These are phyloP conservation scores for Myiopsitta monachus DNA, from an alignment of 2,113 vertebrate genomes.

Conservation along the genomic window DNA sequence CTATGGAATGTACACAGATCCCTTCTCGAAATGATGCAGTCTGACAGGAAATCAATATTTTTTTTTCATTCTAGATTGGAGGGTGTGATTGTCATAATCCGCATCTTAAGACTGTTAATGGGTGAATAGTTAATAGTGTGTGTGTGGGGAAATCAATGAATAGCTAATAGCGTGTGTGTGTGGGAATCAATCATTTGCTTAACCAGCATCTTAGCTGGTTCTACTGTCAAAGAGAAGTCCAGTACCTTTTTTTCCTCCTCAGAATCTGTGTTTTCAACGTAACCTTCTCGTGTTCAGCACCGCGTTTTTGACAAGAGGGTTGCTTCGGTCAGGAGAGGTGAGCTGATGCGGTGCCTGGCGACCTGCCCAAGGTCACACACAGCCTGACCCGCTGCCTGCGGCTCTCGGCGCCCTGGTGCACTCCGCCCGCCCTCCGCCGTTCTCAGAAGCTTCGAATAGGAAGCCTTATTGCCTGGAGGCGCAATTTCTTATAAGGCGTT, in stretches of 20 bases:
- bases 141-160: not conserved
- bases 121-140: slow-evolving; percentile 51
- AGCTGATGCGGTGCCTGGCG: not conserved
- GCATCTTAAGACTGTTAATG: slow-evolving; percentile 76
- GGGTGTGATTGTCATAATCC: slow-evolving; percentile 83
- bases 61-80: slow-evolving; percentile 82
- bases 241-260: not conserved
- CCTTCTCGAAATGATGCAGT: slow-evolving; percentile 82
- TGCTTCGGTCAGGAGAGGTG: not conserved
- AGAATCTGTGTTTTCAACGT: not conserved
- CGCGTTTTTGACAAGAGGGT: not conserved
- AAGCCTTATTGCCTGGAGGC: not conserved
- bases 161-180: not conserved
- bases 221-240: not conserved
- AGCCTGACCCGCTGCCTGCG: not conserved
- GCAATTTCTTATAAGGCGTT: not conserved
- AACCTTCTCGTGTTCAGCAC: not conserved
- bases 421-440: not conserved
- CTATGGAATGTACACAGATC: slow-evolving; percentile 67
- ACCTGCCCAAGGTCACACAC: not conserved
- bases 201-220: not conserved
- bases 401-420: not conserved
- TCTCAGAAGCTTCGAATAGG: not conserved
- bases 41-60: slow-evolving; percentile 95
- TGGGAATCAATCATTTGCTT: not conserved